Evolutionary conservation across 92 coral and sea anemone genomes (phyloP).

Genomic region (Micromussa lordhowensis): DNA sequence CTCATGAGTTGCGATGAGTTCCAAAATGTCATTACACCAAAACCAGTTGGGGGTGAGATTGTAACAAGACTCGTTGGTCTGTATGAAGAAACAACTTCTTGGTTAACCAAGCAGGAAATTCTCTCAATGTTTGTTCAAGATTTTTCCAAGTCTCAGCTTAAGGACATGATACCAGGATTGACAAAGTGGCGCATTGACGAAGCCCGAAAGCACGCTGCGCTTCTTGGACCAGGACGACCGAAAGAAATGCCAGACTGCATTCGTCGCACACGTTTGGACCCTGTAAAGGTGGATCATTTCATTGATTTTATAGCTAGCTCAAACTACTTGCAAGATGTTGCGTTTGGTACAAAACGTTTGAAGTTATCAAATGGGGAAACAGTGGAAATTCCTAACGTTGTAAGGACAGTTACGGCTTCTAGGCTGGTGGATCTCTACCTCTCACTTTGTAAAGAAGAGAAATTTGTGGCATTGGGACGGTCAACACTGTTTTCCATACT

Average conservation of each 20-base stretch:
- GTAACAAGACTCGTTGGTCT: constrained; percentile 24
- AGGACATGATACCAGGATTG: constrained; percentile 55
- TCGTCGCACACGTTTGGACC: constrained; percentile 53
- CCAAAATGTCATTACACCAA: neutral
- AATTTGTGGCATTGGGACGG: constrained; percentile 40
- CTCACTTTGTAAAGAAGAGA: constrained; percentile 36
- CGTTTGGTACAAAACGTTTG: constrained; percentile 36
- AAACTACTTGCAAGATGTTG: constrained; percentile 44
- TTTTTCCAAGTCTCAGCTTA: constrained; percentile 42
- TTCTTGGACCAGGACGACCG: constrained; percentile 45
- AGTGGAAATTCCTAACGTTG: constrained; percentile 51
- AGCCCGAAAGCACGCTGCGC: constrained; percentile 62
- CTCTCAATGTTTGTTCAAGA: constrained; percentile 60
- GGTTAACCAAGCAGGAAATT: constrained; percentile 44
- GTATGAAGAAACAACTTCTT: constrained; percentile 42
- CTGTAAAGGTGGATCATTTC: constrained; percentile 59
- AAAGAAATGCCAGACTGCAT: constrained; percentile 36
- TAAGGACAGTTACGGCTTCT: constrained; percentile 42
- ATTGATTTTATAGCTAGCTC: constrained; percentile 56
- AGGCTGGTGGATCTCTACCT: constrained; percentile 38
- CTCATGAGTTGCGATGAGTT: constrained; percentile 16
- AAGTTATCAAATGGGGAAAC: constrained; percentile 33
- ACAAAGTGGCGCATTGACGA: constrained; percentile 69
- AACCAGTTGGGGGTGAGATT: constrained; percentile 1
- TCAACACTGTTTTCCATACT: constrained; percentile 24